A percentile compares a stretch with the other conserved stretches of the same genome.
These are phyloP conservation scores for Cataglyphis rosenhaueri DNA, from an alignment of 2,888 invertebrate species.

Conservation along the genomic window DNA sequence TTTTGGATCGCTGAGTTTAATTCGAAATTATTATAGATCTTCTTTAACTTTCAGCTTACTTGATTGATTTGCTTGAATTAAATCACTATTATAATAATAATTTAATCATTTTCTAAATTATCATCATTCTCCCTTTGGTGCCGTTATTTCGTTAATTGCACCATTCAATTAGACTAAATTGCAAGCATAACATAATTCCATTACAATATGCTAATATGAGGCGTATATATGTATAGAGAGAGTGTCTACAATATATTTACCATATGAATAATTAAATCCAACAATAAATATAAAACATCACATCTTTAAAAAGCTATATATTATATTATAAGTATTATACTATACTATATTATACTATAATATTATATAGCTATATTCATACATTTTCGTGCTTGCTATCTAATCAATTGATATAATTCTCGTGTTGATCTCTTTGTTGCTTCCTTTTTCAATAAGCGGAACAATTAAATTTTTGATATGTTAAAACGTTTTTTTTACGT, in stretches of 20 bases:
- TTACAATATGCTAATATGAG: neutral
- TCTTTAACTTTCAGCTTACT: neutral
- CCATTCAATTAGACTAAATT: neutral
- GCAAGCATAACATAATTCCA: neutral
- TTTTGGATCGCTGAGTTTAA: neutral
- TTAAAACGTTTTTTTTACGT: neutral
- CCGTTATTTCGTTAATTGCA: neutral
- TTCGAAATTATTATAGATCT: neutral
- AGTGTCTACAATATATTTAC: neutral
- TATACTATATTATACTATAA: neutral
- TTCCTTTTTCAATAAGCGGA: neutral
- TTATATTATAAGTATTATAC: neutral
- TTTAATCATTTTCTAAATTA: neutral
- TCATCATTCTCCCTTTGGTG: neutral
- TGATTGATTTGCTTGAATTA: conserved; percentile 3
- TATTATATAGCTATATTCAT: neutral
- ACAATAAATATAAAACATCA: neutral
- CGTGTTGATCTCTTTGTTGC: neutral
- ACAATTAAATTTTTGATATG: neutral
- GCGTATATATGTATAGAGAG: neutral
- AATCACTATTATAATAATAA: neutral
- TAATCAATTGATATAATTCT: conserved; percentile 17
- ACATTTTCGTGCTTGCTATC: neutral
- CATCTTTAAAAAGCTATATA: neutral
- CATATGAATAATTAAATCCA: neutral